These are phyloP conservation scores for Andrena camellia DNA, from an alignment of 2,888 invertebrate genomes.

Conservation along the genomic window DNA sequence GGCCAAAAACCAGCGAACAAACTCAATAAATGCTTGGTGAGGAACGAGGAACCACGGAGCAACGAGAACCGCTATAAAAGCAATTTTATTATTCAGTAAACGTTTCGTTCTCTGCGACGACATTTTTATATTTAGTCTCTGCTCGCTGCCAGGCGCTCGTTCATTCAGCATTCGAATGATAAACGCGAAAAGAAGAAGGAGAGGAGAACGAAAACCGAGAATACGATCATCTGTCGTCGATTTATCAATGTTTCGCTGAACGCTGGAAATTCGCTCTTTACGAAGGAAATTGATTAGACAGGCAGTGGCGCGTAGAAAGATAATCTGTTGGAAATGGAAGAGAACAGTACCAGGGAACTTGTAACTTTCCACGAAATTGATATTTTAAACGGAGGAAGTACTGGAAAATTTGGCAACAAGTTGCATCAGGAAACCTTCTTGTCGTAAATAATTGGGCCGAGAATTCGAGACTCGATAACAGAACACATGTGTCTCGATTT, in stretches of 20 bases:
- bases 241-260: not conserved
- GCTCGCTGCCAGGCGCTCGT: not conserved
- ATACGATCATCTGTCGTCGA: not conserved
- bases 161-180: not conserved
- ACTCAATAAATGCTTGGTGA: not conserved
- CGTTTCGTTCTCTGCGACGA: not conserved
- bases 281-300: not conserved
- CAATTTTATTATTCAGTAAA: constrained; percentile 5
- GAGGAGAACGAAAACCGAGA: not conserved
- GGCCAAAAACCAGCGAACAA: not conserved
- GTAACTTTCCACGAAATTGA: not conserved
- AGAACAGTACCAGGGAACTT: no score
- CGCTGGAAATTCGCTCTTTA: not conserved
- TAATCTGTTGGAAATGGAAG: no score
- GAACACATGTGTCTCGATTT: no score
- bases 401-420: not conserved
- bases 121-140: constrained; percentile 29
- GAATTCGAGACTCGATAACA: no score
- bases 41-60: not conserved
- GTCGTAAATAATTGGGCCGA: no score
- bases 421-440: not conserved
- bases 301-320: not conserved
- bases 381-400: not conserved
- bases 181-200: not conserved
- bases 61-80: not conserved